Evolutionary conservation across 2,888 invertebrate genomes (phyloP).

Genomic region (Drosophila yooni): DNA sequence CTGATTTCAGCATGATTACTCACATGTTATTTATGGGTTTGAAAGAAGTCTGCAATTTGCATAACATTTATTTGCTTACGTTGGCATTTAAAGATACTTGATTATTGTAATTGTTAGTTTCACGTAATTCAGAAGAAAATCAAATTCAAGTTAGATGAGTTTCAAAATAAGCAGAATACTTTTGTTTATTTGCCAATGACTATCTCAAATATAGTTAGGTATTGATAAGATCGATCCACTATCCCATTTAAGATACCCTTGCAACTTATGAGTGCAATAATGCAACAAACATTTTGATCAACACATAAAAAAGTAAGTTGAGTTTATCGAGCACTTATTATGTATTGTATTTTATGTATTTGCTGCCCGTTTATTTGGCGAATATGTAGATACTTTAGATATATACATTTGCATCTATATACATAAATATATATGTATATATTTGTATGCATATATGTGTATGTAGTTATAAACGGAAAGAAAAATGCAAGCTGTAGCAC

Average conservation of each 20-base stretch:
- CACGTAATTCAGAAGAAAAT: not conserved
- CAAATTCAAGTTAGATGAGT: not conserved
- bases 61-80: not conserved
- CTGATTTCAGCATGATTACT: slow-evolving; percentile 9
- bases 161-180: not conserved
- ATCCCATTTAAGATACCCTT: not conserved
- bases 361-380: slow-evolving; percentile 11
- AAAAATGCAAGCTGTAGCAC: too few relatives aligned
- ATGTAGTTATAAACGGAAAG: slow-evolving; percentile 48
- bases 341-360: slow-evolving; percentile 19
- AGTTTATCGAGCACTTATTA: not conserved
- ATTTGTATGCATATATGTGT: slow-evolving; percentile 27
- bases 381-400: slow-evolving; percentile 14
- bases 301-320: not conserved
- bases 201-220: not conserved
- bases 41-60: not conserved
- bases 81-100: not conserved
- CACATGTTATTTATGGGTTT: not conserved
- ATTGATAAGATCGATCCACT: not conserved
- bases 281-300: not conserved
- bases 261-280: not conserved
- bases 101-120: not conserved
- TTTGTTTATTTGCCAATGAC: too few relatives aligned
- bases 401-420: slow-evolving; percentile 1
- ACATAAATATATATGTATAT: slow-evolving; percentile 17